Evolutionary conservation across 2,888 invertebrate species (phyloP).

Genomic region (Eupeodes latifasciatus): DNA sequence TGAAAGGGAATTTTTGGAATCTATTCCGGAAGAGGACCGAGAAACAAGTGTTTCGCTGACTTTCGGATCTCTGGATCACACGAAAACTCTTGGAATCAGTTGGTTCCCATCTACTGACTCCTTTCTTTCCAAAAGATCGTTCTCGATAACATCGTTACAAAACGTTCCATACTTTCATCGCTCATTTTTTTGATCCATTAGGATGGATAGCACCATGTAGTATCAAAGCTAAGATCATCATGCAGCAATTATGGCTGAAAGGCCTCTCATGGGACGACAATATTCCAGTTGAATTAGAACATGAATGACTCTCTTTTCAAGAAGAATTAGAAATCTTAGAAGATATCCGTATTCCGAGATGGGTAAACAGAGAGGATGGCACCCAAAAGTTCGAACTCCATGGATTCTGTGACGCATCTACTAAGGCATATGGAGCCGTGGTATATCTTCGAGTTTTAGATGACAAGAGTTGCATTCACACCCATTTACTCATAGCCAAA

Average conservation of each 20-base stretch:
- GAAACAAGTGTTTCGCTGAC: not conserved
- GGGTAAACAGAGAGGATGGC: not conserved
- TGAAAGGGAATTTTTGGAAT: accelerated
- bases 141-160: no score
- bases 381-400: conserved; percentile 13
- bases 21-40: accelerated
- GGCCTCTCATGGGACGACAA: not conserved
- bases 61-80: not conserved
- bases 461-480: not conserved
- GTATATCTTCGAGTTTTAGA: conserved; percentile 24
- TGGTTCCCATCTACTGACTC: conserved; percentile 19
- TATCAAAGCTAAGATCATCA: not conserved
- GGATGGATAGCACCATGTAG: not conserved
- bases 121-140: conserved; percentile 5
- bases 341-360: conserved; percentile 15
- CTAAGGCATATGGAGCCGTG: conserved; percentile 38
- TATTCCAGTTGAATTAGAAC: not conserved
- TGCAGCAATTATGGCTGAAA: conserved; percentile 6
- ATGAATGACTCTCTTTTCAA: conserved; percentile 11
- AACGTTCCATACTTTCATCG: conserved; percentile 28
- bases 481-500: conserved; percentile 23
- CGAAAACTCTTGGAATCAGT: conserved; percentile 12
- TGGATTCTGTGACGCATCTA: conserved; percentile 55
- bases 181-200: conserved; percentile 1
- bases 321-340: not conserved